A percentile compares a stretch with the other conserved stretches of the same genome.
Conservation (phyloP, 1,140 invertebrate species). For the Diachasma alloeum region DNA sequence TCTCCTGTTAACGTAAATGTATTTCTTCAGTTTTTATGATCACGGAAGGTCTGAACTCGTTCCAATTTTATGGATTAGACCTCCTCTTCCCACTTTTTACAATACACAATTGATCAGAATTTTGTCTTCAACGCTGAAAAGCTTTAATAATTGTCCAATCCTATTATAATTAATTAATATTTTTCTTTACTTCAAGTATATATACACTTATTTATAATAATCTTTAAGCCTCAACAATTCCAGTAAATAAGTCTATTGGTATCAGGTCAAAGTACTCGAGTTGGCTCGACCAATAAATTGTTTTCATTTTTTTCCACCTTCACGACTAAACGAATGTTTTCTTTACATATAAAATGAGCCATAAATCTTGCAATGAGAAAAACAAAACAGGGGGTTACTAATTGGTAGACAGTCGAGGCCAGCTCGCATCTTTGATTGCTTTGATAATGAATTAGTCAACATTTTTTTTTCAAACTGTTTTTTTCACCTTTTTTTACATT, state of each 20-base stretch:
- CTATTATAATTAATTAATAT: background rate
- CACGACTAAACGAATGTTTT: slow-evolving; percentile 36
- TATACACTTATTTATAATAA: slow-evolving; percentile 28
- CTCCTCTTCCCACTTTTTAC: slow-evolving; percentile 7
- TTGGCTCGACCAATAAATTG: slow-evolving; percentile 35
- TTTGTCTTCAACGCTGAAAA: background rate
- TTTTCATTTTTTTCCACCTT: slow-evolving; percentile 41
- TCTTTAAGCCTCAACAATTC: slow-evolving; percentile 57
- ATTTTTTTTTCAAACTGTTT: slow-evolving; percentile 3
- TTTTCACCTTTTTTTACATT: background rate
- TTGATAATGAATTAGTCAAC: slow-evolving; percentile 41
- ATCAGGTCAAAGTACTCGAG: slow-evolving; percentile 3
- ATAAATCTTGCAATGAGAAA: background rate
- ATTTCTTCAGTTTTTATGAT: background rate
- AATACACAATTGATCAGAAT: background rate
- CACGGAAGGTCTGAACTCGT: background rate
- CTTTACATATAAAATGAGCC: background rate
- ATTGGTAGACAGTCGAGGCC: background rate
- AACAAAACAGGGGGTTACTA: background rate
- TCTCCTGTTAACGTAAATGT: background rate
- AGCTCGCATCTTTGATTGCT: background rate
- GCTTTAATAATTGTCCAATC: background rate
- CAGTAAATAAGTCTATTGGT: slow-evolving; percentile 49
- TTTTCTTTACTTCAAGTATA: slow-evolving; percentile 2
- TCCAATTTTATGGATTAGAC: background rate